These are phyloP conservation scores for Tuberolachnus salignus DNA, from an alignment of 2,888 invertebrate genomes.

Conservation along the genomic window DNA sequence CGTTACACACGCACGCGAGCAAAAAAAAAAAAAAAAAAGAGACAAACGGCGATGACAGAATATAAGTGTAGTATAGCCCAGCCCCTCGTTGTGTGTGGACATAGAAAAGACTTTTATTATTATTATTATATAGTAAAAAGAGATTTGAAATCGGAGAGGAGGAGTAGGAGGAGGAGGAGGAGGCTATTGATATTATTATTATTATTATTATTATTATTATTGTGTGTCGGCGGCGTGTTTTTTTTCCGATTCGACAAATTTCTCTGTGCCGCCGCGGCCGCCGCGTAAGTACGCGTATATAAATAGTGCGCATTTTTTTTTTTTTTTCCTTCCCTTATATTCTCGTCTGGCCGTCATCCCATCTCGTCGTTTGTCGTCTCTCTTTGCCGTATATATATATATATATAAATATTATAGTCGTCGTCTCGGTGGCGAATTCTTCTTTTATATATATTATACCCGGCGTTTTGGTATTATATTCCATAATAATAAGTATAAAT, in stretches of 20 bases:
- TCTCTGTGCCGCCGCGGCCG: too few species aligned
- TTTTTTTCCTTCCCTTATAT: neutral
- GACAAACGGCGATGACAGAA: conserved; percentile 17
- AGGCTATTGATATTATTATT: conserved; percentile 48
- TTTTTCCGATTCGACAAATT: conserved; percentile 54
- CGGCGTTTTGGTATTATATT: neutral
- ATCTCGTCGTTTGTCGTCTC: conserved; percentile 15
- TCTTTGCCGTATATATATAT: conserved; percentile 10
- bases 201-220: conserved; percentile 43
- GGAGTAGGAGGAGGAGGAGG: conserved; percentile 17
- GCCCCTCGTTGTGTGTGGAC: conserved; percentile 28
- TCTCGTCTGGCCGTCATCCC: neutral
- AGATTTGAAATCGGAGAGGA: conserved; percentile 55
- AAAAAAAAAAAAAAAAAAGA: neutral
- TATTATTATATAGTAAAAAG: conserved; percentile 17
- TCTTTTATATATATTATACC: neutral
- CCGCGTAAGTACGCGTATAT: too few species aligned
- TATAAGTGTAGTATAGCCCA: neutral
- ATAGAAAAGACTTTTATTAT: neutral
- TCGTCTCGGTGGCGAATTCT: conserved; percentile 16
- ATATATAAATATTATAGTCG: conserved; percentile 19
- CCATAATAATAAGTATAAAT: too few species aligned
- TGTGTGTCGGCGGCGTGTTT: conserved; percentile 46
- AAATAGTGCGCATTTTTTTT: conserved; percentile 29
- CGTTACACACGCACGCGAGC: conserved; percentile 5